Evolutionary conservation across 2,888 invertebrate genomes (phyloP), one percentile per base, ranked within the genome.

Genomic region (Yponomeuta evonymella): DNA sequence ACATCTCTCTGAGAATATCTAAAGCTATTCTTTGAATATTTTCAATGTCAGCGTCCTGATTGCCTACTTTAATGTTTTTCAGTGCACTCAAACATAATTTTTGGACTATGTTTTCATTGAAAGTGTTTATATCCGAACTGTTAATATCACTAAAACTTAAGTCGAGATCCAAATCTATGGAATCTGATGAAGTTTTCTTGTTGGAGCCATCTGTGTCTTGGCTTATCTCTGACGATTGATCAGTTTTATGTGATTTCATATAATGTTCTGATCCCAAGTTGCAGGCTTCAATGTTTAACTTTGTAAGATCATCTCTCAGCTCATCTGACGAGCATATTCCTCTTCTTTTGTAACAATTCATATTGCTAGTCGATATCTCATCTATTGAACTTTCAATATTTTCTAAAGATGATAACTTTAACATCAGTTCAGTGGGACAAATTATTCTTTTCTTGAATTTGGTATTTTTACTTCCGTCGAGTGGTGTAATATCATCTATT

Each of bases 291-390:
- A 90, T 73, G 75, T 86, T 86, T 51, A 88, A 76, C 76, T 88
- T 87, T 23, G 83, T 83, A 70, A 90, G 83, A 74, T 88, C 86
- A 69, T 90, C 84, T 75, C 88, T 87, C 23, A 94, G 79, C 74
- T 93, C 93, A 76, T 90, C 93, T 15, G 93, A 89, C 1, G 93
- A 93, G 79, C 93, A 94, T 76, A 94, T 94, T 9, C 93, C 94
- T 71, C 94, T 85, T 3, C 94, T 88, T 80, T 93, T 94, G 76
- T 93, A 92, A 66, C 90, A 82, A 74, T 89, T 90, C 64, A 93
- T 76, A 73, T 85, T 90, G 72, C 83, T 86, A 1, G 88, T 81
- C 33, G 90, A 90, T 66, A 92, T 87, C 81, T 90, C 89, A 75
- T 91, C 90, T 71, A 91, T 88, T 9, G 91, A 90, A 73, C 90